phyloP scores from a whole-genome alignment of 2,888 invertebrate genomes.

The Drosophila engyochracea region DNA sequence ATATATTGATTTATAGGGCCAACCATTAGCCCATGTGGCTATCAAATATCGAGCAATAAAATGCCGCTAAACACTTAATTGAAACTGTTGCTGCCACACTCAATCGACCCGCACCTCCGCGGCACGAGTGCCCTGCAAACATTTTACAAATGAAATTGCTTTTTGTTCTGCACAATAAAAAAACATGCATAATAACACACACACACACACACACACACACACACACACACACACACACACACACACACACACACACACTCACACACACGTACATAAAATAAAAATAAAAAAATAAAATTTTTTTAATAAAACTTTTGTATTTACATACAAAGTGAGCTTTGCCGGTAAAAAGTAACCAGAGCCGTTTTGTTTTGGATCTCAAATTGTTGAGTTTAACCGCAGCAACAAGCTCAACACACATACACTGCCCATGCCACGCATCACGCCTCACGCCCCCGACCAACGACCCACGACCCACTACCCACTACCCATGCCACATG shows the following conservation, averaged over 20 bases:
- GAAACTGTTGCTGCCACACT: constrained; percentile 70
- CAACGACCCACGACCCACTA: not conserved
- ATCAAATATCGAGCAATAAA: constrained; percentile 77
- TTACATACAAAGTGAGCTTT: constrained; percentile 74
- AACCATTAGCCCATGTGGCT: constrained; percentile 44
- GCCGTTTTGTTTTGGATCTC: constrained; percentile 20
- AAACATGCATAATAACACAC: constrained; percentile 38
- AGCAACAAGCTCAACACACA: constrained; percentile 39
- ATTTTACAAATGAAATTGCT: constrained; percentile 70
- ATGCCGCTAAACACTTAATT: constrained; percentile 77
- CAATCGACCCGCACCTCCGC: not conserved
- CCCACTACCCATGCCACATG: constrained; percentile 10
- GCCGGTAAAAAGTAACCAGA: constrained; percentile 33
- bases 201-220: constrained; percentile 19
- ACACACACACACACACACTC: constrained; percentile 16
- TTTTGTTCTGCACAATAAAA: constrained; percentile 51
- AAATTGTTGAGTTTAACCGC: constrained; percentile 56
- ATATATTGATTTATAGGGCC: constrained; percentile 71
- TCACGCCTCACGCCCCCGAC: constrained; percentile 5
- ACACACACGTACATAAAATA: constrained; percentile 11
- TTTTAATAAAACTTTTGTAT: constrained; percentile 77
- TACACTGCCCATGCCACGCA: not conserved
- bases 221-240: too few relatives aligned
- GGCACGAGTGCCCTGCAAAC: constrained; percentile 33
- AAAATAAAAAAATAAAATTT: constrained; percentile 11